These are phyloP conservation scores for Syngnathus floridae DNA, from an alignment of 2,113 vertebrate species.

Conservation along the genomic window DNA sequence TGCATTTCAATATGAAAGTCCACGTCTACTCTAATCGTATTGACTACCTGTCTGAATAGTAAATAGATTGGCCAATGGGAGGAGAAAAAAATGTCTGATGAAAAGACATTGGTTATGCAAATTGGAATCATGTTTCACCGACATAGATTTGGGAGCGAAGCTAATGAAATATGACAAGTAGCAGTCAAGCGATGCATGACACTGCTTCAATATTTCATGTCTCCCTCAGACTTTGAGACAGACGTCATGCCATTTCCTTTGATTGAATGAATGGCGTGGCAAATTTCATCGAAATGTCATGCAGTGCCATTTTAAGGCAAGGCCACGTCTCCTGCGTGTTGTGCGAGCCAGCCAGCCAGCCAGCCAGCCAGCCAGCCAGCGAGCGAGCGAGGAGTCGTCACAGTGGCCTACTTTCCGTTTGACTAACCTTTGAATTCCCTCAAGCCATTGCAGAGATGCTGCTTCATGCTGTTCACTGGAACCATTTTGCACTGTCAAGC, in stretches of 20 bases:
- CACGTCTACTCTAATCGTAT: background rate
- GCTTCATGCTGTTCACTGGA: constrained; percentile 8
- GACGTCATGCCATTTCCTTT: constrained; percentile 6
- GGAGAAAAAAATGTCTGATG: too few relatives aligned
- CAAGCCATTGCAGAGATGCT: constrained; percentile 9
- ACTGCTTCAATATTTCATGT: too few relatives aligned
- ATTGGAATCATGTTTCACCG: too few relatives aligned
- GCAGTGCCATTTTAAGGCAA: constrained; percentile 27
- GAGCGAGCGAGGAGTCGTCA: constrained; percentile 6
- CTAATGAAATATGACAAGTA: too few relatives aligned
- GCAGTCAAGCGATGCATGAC: too few relatives aligned
- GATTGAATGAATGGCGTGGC: too few relatives aligned
- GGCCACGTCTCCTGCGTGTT: background rate
- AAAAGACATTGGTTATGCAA: too few relatives aligned
- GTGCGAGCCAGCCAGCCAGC: too few relatives aligned
- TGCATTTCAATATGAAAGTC: too few relatives aligned
- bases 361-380: too few relatives aligned
- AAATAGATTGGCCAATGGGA: background rate
- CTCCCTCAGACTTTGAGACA: constrained; percentile 4
- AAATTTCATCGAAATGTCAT: constrained; percentile 7
- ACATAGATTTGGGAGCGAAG: too few relatives aligned
- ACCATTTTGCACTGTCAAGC: constrained; percentile 7
- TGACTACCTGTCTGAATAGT: background rate
- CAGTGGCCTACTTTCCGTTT: constrained; percentile 22
- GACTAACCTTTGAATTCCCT: background rate